phyloP scores from a whole-genome alignment of 2,113 vertebrate genomes.

The Heteronetta atricapilla region DNA sequence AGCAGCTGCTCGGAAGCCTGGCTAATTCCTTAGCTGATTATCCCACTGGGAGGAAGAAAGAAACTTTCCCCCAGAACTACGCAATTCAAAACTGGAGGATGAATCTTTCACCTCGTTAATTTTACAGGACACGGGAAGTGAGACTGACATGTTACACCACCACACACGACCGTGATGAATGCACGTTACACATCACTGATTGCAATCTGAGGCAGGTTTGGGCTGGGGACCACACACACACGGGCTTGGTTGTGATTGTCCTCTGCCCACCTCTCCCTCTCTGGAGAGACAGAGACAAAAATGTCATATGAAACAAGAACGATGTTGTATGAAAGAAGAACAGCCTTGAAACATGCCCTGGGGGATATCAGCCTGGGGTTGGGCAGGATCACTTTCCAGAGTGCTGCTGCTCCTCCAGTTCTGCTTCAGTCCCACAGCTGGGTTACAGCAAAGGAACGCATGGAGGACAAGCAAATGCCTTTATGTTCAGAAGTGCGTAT shows the following conservation, averaged over 20 bases:
- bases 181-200: not conserved
- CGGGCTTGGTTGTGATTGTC: not conserved
- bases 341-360: not conserved
- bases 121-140: not conserved
- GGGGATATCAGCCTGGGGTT: not conserved
- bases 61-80: not conserved
- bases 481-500: fast-evolving
- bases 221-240: not conserved
- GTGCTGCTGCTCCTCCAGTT: not conserved
- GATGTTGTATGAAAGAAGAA: fast-evolving
- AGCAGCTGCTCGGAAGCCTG: too few relatives aligned
- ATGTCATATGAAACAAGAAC: not conserved
- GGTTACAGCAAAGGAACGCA: not conserved
- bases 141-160: not conserved
- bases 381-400: not conserved
- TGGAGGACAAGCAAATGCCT: not conserved
- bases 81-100: not conserved
- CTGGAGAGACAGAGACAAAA: not conserved
- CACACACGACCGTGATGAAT: not conserved
- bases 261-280: not conserved
- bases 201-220: not conserved
- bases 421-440: not conserved
- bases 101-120: not conserved
- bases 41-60: not conserved
- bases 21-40: not conserved